These are phyloP conservation scores for Aphis craccivora DNA, from an alignment of 1,140 invertebrate species.

Conservation along the genomic window DNA sequence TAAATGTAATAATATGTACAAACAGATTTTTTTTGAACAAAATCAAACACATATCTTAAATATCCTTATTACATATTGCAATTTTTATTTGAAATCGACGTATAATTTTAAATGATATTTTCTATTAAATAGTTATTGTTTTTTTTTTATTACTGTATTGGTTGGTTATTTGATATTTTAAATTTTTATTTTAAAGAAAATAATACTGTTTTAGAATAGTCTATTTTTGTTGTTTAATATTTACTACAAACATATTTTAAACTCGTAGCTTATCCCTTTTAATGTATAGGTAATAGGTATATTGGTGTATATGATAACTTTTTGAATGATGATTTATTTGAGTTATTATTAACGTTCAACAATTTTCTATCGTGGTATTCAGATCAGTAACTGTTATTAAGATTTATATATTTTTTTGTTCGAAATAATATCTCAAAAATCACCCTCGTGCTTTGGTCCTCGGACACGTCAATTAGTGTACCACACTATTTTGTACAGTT, in stretches of 20 bases:
- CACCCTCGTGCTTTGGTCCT: neutral
- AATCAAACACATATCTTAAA: neutral
- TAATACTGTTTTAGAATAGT: neutral
- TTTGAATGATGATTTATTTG: neutral
- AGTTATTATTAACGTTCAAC: neutral
- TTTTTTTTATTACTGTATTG: too few species aligned
- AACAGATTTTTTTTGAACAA: neutral
- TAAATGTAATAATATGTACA: neutral
- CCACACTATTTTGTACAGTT: neutral
- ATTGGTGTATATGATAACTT: neutral
- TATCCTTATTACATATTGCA: neutral
- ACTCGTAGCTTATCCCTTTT: neutral
- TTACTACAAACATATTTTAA: neutral
- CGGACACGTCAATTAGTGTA: conserved; percentile 28
- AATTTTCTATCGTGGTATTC: too few species aligned
- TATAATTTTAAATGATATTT: too few species aligned
- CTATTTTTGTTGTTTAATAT: neutral
- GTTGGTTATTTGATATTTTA: too few species aligned
- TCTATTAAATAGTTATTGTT: too few species aligned
- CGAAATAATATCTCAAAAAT: neutral
- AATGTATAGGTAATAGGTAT: neutral
- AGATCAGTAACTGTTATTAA: neutral
- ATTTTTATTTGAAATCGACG: too few species aligned
- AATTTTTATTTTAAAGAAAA: neutral
- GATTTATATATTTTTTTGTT: neutral